A percentile compares a stretch with the other conserved stretches of the same genome.
These are phyloP conservation scores for Drosophila murphyi DNA, from an alignment of 1,140 invertebrate genomes.

Conservation along the genomic window DNA sequence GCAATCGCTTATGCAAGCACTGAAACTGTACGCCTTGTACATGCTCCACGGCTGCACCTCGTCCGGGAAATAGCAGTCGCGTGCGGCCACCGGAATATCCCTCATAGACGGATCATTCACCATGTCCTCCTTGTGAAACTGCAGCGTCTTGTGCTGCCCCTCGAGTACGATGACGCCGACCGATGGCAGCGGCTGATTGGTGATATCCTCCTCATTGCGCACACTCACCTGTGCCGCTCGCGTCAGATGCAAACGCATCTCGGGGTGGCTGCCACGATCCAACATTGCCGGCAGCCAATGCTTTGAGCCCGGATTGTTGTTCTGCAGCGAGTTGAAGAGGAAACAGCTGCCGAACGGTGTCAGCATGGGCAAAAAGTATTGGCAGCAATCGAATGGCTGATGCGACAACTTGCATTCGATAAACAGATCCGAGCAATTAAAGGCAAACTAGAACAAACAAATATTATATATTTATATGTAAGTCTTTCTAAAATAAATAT, in stretches of 20 bases:
- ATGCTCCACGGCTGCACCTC: slow-evolving; percentile 84
- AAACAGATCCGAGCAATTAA: slow-evolving; percentile 82
- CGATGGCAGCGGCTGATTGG: slow-evolving; percentile 53
- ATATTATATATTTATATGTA: background rate
- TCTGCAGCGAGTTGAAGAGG: slow-evolving; percentile 85
- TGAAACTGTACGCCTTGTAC: slow-evolving; percentile 86
- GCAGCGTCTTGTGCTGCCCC: slow-evolving; percentile 58
- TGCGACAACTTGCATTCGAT: slow-evolving; percentile 84
- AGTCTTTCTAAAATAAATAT: too few relatives aligned
- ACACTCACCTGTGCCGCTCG: slow-evolving; percentile 46
- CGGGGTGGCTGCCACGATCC: slow-evolving; percentile 36
- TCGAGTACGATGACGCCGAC: slow-evolving; percentile 36
- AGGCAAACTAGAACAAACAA: slow-evolving; percentile 47
- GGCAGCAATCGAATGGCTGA: slow-evolving; percentile 85
- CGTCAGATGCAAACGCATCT: slow-evolving; percentile 42
- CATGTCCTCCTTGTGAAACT: slow-evolving; percentile 61
- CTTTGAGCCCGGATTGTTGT: slow-evolving; percentile 49
- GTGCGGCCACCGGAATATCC: slow-evolving; percentile 63
- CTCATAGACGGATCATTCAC: slow-evolving; percentile 70
- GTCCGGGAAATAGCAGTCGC: slow-evolving; percentile 85
- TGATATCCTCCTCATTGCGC: slow-evolving; percentile 68
- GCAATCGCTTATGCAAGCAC: slow-evolving; percentile 86
- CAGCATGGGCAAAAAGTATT: slow-evolving; percentile 85
- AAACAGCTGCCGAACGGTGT: slow-evolving; percentile 86
- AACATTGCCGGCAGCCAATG: slow-evolving; percentile 50